These are phyloP conservation scores for Heliconius erato DNA, from an alignment of 2,888 invertebrate species.

Conservation along the genomic window DNA sequence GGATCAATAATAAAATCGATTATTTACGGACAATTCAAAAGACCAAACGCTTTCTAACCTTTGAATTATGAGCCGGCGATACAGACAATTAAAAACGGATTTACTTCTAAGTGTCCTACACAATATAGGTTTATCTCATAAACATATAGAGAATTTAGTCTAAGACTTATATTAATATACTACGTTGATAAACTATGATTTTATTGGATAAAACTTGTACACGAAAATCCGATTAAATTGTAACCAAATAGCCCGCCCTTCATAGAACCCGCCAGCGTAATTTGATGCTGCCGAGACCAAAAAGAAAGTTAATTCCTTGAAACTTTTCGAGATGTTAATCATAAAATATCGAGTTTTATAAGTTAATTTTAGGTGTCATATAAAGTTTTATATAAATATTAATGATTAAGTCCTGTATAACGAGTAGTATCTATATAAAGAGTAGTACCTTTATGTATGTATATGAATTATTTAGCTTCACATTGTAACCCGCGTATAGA, in stretches of 20 bases:
- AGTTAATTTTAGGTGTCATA: background rate
- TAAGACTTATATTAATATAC: conserved; percentile 15
- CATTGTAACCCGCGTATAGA: too few relatives aligned
- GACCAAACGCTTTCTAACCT: conserved; percentile 75
- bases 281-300: conserved; percentile 27
- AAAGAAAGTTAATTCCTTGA: conserved; percentile 36
- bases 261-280: conserved; percentile 33
- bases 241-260: conserved; percentile 35
- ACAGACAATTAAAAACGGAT: conserved; percentile 47
- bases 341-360: conserved; percentile 8
- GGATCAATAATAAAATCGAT: conserved; percentile 68
- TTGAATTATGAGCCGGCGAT: conserved; percentile 63
- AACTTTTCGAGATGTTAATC: conserved; percentile 2
- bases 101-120: conserved; percentile 37
- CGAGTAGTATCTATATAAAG: background rate
- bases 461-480: background rate
- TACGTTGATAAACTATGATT: conserved; percentile 22
- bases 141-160: conserved; percentile 30
- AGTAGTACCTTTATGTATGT: background rate
- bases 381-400: background rate
- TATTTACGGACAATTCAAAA: conserved; percentile 65
- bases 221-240: conserved; percentile 39
- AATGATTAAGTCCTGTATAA: background rate
- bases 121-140: conserved; percentile 35
- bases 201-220: conserved; percentile 16